Base-by-base conservation (phyloP, 2,113 vertebrate genomes). In the Gambusia affinis region DNA sequence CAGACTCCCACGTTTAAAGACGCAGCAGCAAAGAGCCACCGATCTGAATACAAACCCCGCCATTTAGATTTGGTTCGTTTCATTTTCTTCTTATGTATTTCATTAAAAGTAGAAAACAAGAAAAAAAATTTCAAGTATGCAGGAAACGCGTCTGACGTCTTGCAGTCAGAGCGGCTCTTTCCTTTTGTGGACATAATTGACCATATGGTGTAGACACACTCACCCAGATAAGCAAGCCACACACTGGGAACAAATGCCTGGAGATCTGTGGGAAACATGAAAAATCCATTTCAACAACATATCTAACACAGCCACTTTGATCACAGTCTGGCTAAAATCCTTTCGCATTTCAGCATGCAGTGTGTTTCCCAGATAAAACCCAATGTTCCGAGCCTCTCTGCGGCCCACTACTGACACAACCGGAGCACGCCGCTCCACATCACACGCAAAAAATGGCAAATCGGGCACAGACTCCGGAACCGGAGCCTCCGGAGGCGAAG, bases 211-310 rank as follows among this genome's bases (percentile, higher is more conserved):
- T 71, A 63, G 30, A 69, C 28, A 60, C 64, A 78, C 72, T 73
- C 35, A 47, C 64, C 67, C 12, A 39, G 33, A 86, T 71, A 82
- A 81, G 60, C 6, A 70, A 71, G 73, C 27, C 24, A 22, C 77
- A 76, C 51, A 67, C 76, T 69, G 42, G 72, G 22, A 68, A 75
- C 70, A 79, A 87, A 87, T 82, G 79, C 76, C 83, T 85, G 64
- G 78, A 88, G 86, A 86, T 82, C 85, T 74, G 71, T 83, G 72
- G 68, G 64, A 87, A 92, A 83, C 86, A 85, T 77, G 67, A 87
- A 81, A 86, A 88, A 84, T 86, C 75, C 63, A 86, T 85, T 87
- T 89, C 31, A 85, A 69, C 77, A 84, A 82, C 75, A 86, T 71
- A 77, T 84, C 78, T 75, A 75, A 85, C 80, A 78, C 69, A 60